Evolutionary conservation across 2,113 vertebrate species (phyloP).

Genomic region (Mirounga angustirostris): DNA sequence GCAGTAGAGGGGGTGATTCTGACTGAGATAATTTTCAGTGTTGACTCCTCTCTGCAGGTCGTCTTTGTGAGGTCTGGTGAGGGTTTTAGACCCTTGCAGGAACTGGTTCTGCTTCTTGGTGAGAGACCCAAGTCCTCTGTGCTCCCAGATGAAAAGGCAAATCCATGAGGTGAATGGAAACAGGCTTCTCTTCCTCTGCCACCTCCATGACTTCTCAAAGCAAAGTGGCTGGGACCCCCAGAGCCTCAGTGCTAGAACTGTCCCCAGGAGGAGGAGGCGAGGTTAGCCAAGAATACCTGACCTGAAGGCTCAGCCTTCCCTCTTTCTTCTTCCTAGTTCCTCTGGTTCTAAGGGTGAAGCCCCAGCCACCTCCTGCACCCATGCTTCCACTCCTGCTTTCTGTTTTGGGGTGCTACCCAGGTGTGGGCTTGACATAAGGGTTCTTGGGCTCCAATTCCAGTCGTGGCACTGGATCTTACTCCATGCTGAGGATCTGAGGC

Average conservation of each 20-base stretch:
- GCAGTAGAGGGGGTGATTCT: neutral
- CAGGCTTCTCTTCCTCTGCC: neutral
- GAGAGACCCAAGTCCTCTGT: neutral
- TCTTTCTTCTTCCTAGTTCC: neutral
- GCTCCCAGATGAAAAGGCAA: neutral
- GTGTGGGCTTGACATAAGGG: neutral
- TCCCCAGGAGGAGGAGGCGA: neutral
- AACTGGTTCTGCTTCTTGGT: neutral
- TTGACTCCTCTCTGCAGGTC: neutral
- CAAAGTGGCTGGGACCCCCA: neutral
- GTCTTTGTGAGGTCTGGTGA: neutral
- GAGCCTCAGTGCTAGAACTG: neutral
- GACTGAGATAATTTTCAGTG: neutral
- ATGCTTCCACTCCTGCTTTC: neutral
- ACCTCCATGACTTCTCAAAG: neutral
- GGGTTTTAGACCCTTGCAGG: neutral
- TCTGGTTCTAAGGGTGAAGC: neutral
- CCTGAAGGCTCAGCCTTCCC: neutral
- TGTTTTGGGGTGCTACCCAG: neutral
- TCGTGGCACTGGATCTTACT: neutral
- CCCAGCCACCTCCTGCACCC: neutral
- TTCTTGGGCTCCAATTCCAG: neutral
- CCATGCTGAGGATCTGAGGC: neutral
- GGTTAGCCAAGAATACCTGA: neutral
- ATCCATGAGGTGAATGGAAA: neutral